Evolutionary conservation across 1,140 invertebrate genomes (phyloP).

Genomic region (Drosophila nikananu): DNA sequence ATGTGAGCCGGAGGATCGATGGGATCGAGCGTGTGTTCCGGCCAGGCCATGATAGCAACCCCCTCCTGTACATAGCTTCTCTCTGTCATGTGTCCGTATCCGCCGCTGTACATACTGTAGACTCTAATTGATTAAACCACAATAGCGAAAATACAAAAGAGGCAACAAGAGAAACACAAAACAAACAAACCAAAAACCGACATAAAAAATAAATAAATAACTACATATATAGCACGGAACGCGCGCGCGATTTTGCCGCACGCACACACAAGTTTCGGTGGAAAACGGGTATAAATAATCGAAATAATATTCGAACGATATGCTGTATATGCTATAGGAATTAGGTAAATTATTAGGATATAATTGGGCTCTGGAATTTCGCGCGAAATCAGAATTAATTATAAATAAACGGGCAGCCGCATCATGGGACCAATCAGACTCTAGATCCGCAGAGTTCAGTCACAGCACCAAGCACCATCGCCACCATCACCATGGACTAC

Average conservation of each 20-base stretch:
- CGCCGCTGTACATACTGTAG: slow-evolving; percentile 52
- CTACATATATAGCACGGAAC: slow-evolving; percentile 18
- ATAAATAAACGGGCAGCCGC: slow-evolving; percentile 64
- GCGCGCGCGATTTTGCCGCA: slow-evolving; percentile 41
- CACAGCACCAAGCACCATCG: slow-evolving; percentile 11
- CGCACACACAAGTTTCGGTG: slow-evolving; percentile 82
- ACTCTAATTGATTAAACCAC: slow-evolving; percentile 50
- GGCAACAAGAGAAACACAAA: slow-evolving; percentile 6
- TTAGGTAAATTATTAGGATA: slow-evolving; percentile 71
- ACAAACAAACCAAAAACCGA: slow-evolving; percentile 9
- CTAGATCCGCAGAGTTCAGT: slow-evolving; percentile 51
- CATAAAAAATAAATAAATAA: slow-evolving; percentile 30
- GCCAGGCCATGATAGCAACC: slow-evolving; percentile 37
- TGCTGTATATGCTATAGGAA: slow-evolving; percentile 54
- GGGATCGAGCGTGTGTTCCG: slow-evolving; percentile 68
- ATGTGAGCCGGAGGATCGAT: slow-evolving; percentile 70
- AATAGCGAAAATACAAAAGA: slow-evolving; percentile 9
- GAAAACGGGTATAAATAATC: slow-evolving; percentile 82
- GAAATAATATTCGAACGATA: slow-evolving; percentile 53
- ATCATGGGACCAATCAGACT: slow-evolving; percentile 79
- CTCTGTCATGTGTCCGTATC: slow-evolving; percentile 33
- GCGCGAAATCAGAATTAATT: slow-evolving; percentile 62
- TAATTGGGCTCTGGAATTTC: slow-evolving; percentile 57
- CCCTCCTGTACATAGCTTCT: slow-evolving; percentile 67
- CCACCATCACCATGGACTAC: slow-evolving; percentile 64